Conservation (phyloP, 1,140 invertebrate genomes). For the Laupala kohalensis region DNA sequence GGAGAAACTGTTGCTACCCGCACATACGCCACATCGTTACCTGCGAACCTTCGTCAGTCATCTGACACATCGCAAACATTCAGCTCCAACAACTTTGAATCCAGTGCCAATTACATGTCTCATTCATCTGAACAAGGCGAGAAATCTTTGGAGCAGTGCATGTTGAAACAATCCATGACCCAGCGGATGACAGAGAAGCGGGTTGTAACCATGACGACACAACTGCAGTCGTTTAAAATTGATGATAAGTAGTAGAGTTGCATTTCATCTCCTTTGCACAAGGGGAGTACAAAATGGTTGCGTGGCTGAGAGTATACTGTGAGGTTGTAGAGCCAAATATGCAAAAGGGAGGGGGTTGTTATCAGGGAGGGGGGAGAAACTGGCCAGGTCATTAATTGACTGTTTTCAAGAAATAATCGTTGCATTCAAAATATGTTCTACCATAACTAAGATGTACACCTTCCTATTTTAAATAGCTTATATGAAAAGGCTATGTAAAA, state of each 20-base stretch:
- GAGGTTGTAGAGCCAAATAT: too few species aligned
- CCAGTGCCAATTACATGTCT: not conserved
- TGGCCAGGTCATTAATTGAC: too few species aligned
- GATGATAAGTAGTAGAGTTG: not conserved
- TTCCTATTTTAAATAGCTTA: too few species aligned
- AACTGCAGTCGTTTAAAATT: not conserved
- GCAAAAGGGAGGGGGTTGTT: not conserved
- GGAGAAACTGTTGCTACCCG: not conserved
- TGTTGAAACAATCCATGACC: constrained; percentile 12
- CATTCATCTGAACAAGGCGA: not conserved
- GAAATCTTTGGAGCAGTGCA: constrained; percentile 6
- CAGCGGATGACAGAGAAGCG: constrained; percentile 7
- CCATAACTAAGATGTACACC: too few species aligned
- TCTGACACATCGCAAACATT: not conserved
- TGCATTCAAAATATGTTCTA: too few species aligned
- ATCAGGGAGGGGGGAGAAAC: too few species aligned
- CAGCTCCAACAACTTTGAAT: constrained; percentile 4
- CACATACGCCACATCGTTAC: not conserved
- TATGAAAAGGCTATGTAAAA: too few species aligned
- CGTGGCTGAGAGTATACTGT: not conserved
- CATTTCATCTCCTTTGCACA: not conserved
- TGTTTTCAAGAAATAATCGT: too few species aligned
- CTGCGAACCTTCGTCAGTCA: not conserved
- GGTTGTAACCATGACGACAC: constrained; percentile 7
- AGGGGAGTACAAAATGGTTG: not conserved